Percentiles rank a stretch among this genome's conserved stretches.
These are phyloP conservation scores for Drosophila elegans DNA, from an alignment of 1,140 invertebrate genomes.

Conservation along the genomic window DNA sequence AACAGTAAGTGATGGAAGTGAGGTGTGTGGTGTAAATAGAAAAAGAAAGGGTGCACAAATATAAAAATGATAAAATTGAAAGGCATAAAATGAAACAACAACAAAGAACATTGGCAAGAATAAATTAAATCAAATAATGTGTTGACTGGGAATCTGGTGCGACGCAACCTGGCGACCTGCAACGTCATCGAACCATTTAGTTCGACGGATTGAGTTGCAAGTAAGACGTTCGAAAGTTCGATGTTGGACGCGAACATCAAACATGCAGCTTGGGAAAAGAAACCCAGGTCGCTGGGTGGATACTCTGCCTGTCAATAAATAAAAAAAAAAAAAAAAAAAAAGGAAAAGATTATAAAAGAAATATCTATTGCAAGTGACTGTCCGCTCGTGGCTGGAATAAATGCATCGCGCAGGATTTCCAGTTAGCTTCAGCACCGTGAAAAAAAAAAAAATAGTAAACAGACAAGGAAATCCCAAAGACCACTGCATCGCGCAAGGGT, in stretches of 20 bases:
- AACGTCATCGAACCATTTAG: slow-evolving; percentile 8
- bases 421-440: slow-evolving; percentile 3
- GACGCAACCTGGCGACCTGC: neutral
- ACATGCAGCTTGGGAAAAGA: slow-evolving; percentile 2
- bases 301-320: slow-evolving; percentile 5
- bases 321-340: too few relatives aligned
- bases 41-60: slow-evolving; percentile 1
- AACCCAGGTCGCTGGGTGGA: slow-evolving; percentile 4
- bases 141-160: too few relatives aligned
- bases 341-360: neutral
- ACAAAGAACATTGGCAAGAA: slow-evolving; percentile 5
- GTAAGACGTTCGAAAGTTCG: neutral
- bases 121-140: slow-evolving; percentile 5
- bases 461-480: too few relatives aligned
- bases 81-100: neutral
- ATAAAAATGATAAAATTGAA: neutral
- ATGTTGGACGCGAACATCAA: slow-evolving; percentile 3
- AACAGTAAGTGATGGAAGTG: neutral
- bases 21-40: neutral
- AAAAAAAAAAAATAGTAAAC: neutral
- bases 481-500: too few relatives aligned
- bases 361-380: slow-evolving; percentile 9
- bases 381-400: slow-evolving; percentile 7
- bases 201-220: slow-evolving; percentile 1
- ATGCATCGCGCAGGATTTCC: slow-evolving; percentile 8